These are phyloP conservation scores for Hapalemur alaotrensis DNA, from an alignment of 2,797 vertebrate genomes.

Conservation along the genomic window DNA sequence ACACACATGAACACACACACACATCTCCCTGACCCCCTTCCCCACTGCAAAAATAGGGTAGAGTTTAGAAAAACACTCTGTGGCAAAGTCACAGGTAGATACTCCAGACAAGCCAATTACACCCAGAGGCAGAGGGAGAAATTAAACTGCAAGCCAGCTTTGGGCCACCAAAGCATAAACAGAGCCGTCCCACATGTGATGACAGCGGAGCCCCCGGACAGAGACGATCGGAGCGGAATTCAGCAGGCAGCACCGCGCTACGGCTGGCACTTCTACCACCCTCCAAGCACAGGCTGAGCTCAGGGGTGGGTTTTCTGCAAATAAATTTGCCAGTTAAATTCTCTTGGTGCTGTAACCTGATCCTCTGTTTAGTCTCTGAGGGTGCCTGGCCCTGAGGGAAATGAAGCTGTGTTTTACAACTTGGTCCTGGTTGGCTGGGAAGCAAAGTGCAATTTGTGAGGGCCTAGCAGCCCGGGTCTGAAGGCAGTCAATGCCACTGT, in stretches of 20 bases:
- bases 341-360: constrained; percentile 24
- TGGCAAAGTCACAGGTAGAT: neutral
- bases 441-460: neutral
- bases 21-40: neutral
- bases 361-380: constrained; percentile 36
- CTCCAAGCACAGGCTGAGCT: neutral
- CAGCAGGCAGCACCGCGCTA: neutral
- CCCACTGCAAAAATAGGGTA: neutral
- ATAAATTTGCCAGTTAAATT: constrained; percentile 64
- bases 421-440: neutral
- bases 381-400: neutral
- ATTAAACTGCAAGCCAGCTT: neutral
- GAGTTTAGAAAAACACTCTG: neutral
- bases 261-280: neutral
- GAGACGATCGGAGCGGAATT: constrained; percentile 27
- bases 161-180: neutral
- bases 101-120: neutral
- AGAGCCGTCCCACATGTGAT: neutral
- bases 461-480: neutral
- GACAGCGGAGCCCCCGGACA: neutral
- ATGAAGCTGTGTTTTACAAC: constrained; percentile 39
- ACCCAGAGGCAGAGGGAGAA: neutral
- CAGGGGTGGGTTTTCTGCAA: constrained; percentile 46
- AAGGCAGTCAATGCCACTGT: neutral
- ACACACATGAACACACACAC: neutral